Evolutionary conservation across 2,888 invertebrate species (phyloP).

Genomic region (Steinernema carpocapsae): DNA sequence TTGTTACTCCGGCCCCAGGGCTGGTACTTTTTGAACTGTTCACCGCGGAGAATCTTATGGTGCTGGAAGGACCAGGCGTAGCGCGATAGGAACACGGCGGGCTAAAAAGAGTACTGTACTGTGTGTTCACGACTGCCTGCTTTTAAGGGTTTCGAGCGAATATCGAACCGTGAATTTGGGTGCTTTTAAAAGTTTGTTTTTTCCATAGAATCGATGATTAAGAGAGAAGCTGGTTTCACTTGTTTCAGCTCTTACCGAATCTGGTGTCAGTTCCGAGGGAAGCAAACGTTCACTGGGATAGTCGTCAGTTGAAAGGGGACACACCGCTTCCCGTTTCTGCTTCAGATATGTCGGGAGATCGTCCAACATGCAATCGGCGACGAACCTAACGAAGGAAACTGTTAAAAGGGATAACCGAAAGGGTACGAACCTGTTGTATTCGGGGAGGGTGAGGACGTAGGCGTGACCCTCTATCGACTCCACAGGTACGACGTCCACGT

Average conservation of each 20-base stretch:
- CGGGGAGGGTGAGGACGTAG: slow-evolving; percentile 43
- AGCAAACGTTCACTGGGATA: not conserved
- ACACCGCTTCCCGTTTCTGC: not conserved
- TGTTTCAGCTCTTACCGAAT: not conserved
- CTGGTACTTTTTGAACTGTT: not conserved
- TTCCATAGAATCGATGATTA: too few relatives aligned
- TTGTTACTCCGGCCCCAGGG: slow-evolving; percentile 8
- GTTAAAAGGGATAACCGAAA: not conserved
- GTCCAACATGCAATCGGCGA: slow-evolving; percentile 11
- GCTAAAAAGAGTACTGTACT: not conserved
- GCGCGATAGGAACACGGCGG: slow-evolving; percentile 1
- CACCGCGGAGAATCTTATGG: not conserved
- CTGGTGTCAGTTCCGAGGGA: not conserved
- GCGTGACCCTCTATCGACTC: slow-evolving; percentile 45
- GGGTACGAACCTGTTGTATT: slow-evolving; percentile 43
- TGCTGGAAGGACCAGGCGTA: not conserved
- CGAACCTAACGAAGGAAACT: not conserved
- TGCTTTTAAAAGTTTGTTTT: too few relatives aligned
- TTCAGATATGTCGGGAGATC: not conserved
- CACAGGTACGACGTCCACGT: slow-evolving; percentile 47
- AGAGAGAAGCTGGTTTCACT: not conserved
- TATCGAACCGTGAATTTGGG: too few relatives aligned
- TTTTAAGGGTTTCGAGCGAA: too few relatives aligned
- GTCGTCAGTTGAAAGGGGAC: slow-evolving; percentile 4
- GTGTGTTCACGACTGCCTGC: not conserved